These are phyloP conservation scores for Clostera curtula DNA, from an alignment of 2,888 invertebrate species.

Conservation along the genomic window DNA sequence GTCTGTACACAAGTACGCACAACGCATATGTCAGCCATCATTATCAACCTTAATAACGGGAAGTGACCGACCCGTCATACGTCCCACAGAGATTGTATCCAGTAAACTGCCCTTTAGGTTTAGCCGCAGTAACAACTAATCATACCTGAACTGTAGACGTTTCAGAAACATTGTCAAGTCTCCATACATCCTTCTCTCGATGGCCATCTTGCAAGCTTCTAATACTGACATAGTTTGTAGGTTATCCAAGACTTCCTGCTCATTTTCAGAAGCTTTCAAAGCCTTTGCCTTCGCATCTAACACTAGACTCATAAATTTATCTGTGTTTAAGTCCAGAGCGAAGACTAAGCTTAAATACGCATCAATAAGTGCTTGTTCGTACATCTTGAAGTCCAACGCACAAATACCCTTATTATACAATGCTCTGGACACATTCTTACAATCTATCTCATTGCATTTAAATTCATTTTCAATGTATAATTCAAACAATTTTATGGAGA, in stretches of 20 bases:
- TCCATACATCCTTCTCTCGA: constrained; percentile 32
- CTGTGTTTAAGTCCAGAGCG: constrained; percentile 31
- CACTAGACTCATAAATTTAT: constrained; percentile 55
- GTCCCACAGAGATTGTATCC: too few relatives aligned
- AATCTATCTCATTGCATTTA: constrained; percentile 21
- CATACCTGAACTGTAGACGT: constrained; percentile 45
- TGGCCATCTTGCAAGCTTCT: constrained; percentile 30
- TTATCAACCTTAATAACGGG: too few relatives aligned
- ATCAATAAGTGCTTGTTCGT: constrained; percentile 38
- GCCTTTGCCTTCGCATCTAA: constrained; percentile 58
- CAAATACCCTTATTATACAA: constrained; percentile 62
- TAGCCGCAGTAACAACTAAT: too few relatives aligned
- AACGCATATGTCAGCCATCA: too few relatives aligned
- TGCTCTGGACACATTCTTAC: constrained; percentile 48
- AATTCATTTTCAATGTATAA: constrained; percentile 47
- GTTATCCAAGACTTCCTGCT: constrained; percentile 16
- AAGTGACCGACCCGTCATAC: too few relatives aligned
- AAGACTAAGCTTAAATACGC: constrained; percentile 51
- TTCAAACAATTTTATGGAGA: constrained; percentile 48
- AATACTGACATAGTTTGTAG: constrained; percentile 39
- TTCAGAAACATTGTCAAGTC: constrained; percentile 35
- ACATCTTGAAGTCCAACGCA: constrained; percentile 42
- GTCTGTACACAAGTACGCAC: too few relatives aligned
- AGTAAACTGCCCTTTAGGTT: too few relatives aligned
- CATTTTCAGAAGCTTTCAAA: constrained; percentile 25